phyloP scores from a whole-genome alignment of 1,140 invertebrate genomes.

The Hypothenemus hampei region DNA sequence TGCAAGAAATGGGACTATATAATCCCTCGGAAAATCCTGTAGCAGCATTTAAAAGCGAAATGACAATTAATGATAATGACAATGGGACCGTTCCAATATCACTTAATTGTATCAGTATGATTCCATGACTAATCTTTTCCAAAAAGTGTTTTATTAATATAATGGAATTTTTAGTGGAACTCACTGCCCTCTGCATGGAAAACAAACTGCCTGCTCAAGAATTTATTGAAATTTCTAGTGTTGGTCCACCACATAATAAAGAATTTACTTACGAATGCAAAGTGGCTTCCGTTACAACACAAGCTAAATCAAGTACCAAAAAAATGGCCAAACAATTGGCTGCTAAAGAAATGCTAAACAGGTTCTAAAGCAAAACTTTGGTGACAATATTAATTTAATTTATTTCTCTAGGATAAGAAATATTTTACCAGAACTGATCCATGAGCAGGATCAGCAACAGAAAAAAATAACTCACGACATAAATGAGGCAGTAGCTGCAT shows the following conservation, averaged over 20 bases:
- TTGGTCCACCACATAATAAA: conserved; percentile 67
- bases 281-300: conserved; percentile 55
- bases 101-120: conserved; percentile 32
- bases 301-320: conserved; percentile 51
- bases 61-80: conserved; percentile 26
- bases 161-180: conserved; percentile 20
- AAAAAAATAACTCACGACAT: conserved; percentile 1
- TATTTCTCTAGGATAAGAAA: conserved; percentile 29
- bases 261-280: conserved; percentile 63
- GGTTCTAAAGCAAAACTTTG: conserved; percentile 19
- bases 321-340: conserved; percentile 55
- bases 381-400: not conserved
- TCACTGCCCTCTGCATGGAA: conserved; percentile 55
- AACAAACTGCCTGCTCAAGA: conserved; percentile 58
- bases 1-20: conserved; percentile 32
- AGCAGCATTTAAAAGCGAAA: conserved; percentile 19
- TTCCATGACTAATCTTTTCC: not conserved
- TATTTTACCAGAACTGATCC: conserved; percentile 26
- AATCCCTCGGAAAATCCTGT: conserved; percentile 27
- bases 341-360: conserved; percentile 51
- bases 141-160: not conserved
- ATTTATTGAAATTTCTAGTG: conserved; percentile 59
- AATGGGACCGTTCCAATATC: conserved; percentile 61
- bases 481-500: conserved; percentile 18
- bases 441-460: too few species aligned